Base-by-base conservation (phyloP, 2,797 vertebrate species). In the Menidia menidia region DNA sequence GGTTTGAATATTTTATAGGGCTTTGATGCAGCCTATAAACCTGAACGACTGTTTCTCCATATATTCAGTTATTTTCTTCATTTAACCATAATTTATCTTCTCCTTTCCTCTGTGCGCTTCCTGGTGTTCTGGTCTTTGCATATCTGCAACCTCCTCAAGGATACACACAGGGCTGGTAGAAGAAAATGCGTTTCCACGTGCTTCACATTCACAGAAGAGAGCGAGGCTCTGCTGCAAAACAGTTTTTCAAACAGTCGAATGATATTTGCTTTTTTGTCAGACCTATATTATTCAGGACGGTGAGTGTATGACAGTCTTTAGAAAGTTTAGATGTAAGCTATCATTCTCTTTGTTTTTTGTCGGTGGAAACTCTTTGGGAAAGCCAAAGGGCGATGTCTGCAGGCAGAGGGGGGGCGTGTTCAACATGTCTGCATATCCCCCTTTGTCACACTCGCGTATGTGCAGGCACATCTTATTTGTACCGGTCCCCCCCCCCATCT, bases 401-500 rank as follows among this genome's bases (percentile, higher is more conserved):
- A 63, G 64, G 41, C 52, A 6, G 32, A 44, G 74, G 61, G 74
- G 61, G 64, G 53, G 62, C 65, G 75, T n/a, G 32, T 82, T 73
- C 61, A 60, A 4, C 56, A 58, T 48, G 25, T 77, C 35, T 64
- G 52, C 63, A 76, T 77, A 62, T 57, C 63, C 11, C 44, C 65
- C 67, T 71, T 78, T 80, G 69, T 84, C 42, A 71, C 39, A 68
- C 63, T 59, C 43, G 68, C 68, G 56, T 68, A 44, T 69, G 62
- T 33, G 53, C 48, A 63, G 42, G 56, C 47, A 73, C 66, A 48
- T 67, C 66, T 86, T 77, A 68, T 81, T 71, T 82, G 80, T 81
- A 86, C 72, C 84, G 77, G 82, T 78, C 50, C 63, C 83, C 77
- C 71, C 45, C 44, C 52, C 4, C 18, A 3, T 41, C 9, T 25